Evolutionary conservation across 2,797 vertebrate species (phyloP).

Genomic region (Poeciliopsis presidionis): DNA sequence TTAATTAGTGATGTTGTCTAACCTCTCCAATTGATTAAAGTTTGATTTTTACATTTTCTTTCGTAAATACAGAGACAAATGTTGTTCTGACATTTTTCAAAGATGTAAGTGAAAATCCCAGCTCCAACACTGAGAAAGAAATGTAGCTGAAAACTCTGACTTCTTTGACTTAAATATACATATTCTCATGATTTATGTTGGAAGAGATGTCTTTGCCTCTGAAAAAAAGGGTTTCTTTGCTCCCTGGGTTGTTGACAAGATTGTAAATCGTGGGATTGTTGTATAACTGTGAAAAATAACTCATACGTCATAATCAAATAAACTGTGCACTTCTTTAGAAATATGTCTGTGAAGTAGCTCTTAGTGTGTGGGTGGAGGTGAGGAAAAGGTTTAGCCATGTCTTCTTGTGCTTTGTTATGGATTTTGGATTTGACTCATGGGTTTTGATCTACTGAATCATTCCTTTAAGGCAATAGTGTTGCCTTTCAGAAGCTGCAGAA

Average conservation of each 20-base stretch:
- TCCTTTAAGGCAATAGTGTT: neutral
- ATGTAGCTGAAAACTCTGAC: neutral
- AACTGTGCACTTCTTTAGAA: constrained; percentile 23
- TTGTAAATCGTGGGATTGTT: constrained; percentile 6
- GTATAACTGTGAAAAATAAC: constrained; percentile 20
- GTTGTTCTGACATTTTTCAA: neutral
- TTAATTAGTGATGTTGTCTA: neutral
- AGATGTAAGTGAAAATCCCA: neutral
- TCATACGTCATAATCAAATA: constrained; percentile 29
- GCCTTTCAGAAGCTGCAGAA: constrained; percentile 10
- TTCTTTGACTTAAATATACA: neutral
- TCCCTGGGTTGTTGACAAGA: neutral
- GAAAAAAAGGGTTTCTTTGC: neutral
- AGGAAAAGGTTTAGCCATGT: constrained; percentile 37
- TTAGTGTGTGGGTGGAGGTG: constrained; percentile 47
- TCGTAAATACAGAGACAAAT: neutral
- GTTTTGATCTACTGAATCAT: constrained; percentile 25
- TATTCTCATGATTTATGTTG: neutral
- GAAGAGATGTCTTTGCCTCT: neutral
- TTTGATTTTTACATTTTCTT: neutral
- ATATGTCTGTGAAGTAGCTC: constrained; percentile 27
- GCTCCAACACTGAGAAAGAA: neutral
- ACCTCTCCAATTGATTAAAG: neutral
- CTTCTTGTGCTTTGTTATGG: constrained; percentile 36
- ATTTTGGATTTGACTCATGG: constrained; percentile 30